Conservation (phyloP, 1,140 invertebrate species). For the Zaprionus africanus region DNA sequence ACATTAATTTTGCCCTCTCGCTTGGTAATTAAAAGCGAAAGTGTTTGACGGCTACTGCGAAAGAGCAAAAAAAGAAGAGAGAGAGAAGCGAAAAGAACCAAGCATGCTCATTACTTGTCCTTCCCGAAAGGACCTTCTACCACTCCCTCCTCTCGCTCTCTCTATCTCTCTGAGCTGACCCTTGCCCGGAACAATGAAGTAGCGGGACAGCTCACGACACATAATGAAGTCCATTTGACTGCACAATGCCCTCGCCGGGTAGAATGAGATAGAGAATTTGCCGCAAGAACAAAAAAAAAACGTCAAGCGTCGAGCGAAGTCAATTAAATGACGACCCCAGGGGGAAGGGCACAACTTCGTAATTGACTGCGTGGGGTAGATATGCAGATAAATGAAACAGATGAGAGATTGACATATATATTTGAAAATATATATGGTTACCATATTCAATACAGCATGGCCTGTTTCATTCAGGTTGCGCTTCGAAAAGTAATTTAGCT, state of each 20-base stretch:
- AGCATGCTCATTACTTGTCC: slow-evolving; percentile 55
- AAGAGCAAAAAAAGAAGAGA: slow-evolving; percentile 14
- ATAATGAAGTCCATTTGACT: slow-evolving; percentile 25
- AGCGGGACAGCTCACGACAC: slow-evolving; percentile 11
- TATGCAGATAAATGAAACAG: neutral
- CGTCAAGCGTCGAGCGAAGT: neutral
- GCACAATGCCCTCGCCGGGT: slow-evolving; percentile 15
- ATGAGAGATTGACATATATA: neutral
- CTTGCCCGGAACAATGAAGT: slow-evolving; percentile 32
- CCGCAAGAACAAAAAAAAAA: neutral
- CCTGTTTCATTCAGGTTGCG: no score
- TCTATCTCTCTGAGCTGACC: slow-evolving; percentile 18
- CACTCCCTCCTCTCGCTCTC: neutral
- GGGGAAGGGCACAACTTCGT: neutral
- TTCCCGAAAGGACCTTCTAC: slow-evolving; percentile 4
- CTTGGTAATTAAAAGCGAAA: slow-evolving; percentile 79
- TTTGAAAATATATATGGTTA: neutral
- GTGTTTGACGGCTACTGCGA: slow-evolving; percentile 61
- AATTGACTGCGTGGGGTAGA: neutral
- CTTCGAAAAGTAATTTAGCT: no score
- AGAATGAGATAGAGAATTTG: slow-evolving; percentile 4
- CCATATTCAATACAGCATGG: no score
- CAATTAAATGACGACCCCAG: neutral
- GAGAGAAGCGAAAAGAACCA: neutral
- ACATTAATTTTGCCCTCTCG: slow-evolving; percentile 71